Conservation (phyloP, 64 coral and sea anemone species). For the Astreopora myriophthalma region DNA sequence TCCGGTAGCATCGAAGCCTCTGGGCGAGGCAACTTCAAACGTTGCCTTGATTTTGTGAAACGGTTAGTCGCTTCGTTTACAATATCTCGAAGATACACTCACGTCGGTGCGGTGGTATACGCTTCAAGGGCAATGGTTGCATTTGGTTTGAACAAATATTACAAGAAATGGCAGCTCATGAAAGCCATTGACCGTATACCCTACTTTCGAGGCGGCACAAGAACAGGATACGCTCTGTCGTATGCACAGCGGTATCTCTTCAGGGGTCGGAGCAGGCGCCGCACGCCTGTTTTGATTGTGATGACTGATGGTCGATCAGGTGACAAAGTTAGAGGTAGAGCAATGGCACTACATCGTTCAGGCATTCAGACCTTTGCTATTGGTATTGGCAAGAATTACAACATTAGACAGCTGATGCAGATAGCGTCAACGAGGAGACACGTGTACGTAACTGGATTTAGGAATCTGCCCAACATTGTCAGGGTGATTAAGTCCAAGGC, state of each 20-base stretch:
- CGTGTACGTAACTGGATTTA: conserved; percentile 52
- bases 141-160: conserved; percentile 36
- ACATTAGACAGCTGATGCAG: conserved; percentile 56
- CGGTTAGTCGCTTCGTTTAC: conserved; percentile 50
- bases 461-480: conserved; percentile 58
- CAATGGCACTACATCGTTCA: conserved; percentile 28
- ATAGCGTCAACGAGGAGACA: conserved; percentile 42
- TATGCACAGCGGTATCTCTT: conserved; percentile 47
- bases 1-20: conserved; percentile 67
- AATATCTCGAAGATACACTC: conserved; percentile 35
- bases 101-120: conserved; percentile 46
- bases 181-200: conserved; percentile 60
- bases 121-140: not conserved
- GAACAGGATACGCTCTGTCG: conserved; percentile 33
- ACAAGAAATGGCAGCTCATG: conserved; percentile 19
- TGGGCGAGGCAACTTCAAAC: conserved; percentile 64
- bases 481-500: conserved; percentile 62
- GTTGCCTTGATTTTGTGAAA: conserved; percentile 64
- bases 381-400: conserved; percentile 65
- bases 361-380: conserved; percentile 45
- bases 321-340: not conserved
- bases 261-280: not conserved
- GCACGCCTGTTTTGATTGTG: conserved; percentile 27
- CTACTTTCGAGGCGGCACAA: conserved; percentile 39
- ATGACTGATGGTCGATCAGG: conserved; percentile 60